Conservation (phyloP, 2,888 invertebrate species). For the Linnaemya vulpina region DNA sequence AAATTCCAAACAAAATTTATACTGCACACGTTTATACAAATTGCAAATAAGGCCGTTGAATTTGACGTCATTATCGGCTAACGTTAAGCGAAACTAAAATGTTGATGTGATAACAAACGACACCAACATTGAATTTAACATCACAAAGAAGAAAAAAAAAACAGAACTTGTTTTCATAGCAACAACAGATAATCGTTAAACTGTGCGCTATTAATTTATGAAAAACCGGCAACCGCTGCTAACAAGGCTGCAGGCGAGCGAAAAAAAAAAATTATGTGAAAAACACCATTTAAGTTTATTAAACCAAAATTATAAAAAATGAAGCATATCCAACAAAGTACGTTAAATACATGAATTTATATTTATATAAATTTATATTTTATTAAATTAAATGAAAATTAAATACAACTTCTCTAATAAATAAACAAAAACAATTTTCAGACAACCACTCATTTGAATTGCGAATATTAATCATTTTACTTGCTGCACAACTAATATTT, state of each 20-base stretch:
- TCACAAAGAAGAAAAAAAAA: no score
- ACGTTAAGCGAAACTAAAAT: conserved; percentile 56
- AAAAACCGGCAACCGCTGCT: conserved; percentile 26
- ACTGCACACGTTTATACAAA: neutral
- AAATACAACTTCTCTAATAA: neutral
- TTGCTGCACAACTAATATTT: neutral
- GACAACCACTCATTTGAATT: conserved; percentile 22
- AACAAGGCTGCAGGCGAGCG: conserved; percentile 27
- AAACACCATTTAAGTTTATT: conserved; percentile 61
- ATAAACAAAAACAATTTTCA: conserved; percentile 4
- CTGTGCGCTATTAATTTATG: conserved; percentile 40
- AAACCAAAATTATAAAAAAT: conserved; percentile 20
- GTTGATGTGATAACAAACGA: conserved; percentile 46
- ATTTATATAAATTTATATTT: conserved; percentile 2
- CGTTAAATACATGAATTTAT: neutral
- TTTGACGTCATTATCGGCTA: conserved; percentile 57
- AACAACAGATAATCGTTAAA: conserved; percentile 25
- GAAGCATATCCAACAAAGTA: neutral
- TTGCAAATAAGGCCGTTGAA: conserved; percentile 18
- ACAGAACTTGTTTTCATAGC: conserved; percentile 73
- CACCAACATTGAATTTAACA: conserved; percentile 54
- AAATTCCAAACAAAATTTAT: conserved; percentile 12
- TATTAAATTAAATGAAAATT: neutral
- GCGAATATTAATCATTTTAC: conserved; percentile 21
- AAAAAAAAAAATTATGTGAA: conserved; percentile 18